phyloP scores from a whole-genome alignment of 1,140 invertebrate genomes.

The Bombus picipes region DNA sequence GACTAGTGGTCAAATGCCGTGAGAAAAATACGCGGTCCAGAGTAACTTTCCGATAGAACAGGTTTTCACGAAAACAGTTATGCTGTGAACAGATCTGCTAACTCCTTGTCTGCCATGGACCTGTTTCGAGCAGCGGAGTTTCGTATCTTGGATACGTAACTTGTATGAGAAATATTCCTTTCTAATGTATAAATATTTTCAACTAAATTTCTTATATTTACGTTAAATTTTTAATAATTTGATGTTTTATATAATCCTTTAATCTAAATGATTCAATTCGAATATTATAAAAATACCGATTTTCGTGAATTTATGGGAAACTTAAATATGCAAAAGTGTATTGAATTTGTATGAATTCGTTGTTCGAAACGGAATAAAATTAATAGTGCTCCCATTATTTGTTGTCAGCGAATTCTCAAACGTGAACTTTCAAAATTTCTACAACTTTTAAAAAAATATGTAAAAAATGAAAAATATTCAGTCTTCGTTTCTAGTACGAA shows the following conservation, averaged over 20 bases:
- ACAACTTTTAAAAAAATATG: neutral
- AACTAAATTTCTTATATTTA: neutral
- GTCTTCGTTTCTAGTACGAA: neutral
- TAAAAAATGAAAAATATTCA: neutral
- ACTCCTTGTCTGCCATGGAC: neutral
- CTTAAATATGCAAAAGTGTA: neutral
- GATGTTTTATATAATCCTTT: neutral
- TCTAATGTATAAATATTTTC: neutral
- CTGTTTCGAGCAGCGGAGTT: neutral
- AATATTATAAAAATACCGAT: neutral
- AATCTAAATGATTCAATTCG: neutral
- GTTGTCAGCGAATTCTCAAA: too few species aligned
- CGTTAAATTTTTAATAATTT: neutral
- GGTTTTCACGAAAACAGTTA: conserved; percentile 64
- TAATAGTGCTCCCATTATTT: too few species aligned
- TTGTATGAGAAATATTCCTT: neutral
- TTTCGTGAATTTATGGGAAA: neutral
- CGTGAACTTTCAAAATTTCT: neutral
- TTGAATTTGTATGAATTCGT: too few species aligned
- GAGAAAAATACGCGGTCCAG: conserved; percentile 75
- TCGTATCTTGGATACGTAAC: neutral
- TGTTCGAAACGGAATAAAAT: too few species aligned
- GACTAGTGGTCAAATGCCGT: conserved; percentile 75
- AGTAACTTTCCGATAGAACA: conserved; percentile 54
- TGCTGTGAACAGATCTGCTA: conserved; percentile 1